phyloP scores from a whole-genome alignment of 2,888 invertebrate species.

The Dascillus cervinus region DNA sequence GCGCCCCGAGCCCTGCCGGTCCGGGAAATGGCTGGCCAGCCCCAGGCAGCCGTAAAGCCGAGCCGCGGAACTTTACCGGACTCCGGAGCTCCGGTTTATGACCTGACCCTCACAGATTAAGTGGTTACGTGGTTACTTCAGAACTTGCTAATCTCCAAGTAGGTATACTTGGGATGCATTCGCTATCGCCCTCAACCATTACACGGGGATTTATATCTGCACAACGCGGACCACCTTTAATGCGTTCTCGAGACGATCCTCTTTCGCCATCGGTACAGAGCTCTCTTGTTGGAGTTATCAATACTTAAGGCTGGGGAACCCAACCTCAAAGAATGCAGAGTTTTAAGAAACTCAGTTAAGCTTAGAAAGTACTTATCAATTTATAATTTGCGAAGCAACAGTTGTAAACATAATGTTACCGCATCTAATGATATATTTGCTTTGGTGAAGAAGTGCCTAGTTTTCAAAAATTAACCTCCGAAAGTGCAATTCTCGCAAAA shows the following conservation, averaged over 20 bases:
- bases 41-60: conserved; percentile 30
- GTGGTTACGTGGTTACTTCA: conserved; percentile 39
- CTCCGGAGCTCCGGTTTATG: conserved; percentile 36
- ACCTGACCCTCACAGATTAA: conserved; percentile 40
- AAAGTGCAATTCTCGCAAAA: too few species aligned
- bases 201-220: conserved; percentile 18
- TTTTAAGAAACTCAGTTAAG: too few species aligned
- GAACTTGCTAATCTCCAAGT: conserved; percentile 34
- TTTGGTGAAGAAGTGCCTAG: too few species aligned
- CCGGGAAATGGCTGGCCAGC: conserved; percentile 20
- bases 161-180: conserved; percentile 19
- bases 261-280: too few species aligned
- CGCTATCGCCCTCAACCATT: conserved; percentile 17
- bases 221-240: conserved; percentile 14
- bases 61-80: conserved; percentile 30
- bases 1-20: conserved; percentile 10
- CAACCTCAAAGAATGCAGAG: too few species aligned
- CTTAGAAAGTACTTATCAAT: too few species aligned
- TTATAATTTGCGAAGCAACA: too few species aligned
- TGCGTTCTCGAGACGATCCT: conserved; percentile 7
- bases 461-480: too few species aligned
- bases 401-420: too few species aligned
- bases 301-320: too few species aligned
- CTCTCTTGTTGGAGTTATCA: too few species aligned
- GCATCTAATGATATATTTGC: too few species aligned